Base-by-base conservation (phyloP, 2,113 vertebrate species). In the Semnornis frantzii region DNA sequence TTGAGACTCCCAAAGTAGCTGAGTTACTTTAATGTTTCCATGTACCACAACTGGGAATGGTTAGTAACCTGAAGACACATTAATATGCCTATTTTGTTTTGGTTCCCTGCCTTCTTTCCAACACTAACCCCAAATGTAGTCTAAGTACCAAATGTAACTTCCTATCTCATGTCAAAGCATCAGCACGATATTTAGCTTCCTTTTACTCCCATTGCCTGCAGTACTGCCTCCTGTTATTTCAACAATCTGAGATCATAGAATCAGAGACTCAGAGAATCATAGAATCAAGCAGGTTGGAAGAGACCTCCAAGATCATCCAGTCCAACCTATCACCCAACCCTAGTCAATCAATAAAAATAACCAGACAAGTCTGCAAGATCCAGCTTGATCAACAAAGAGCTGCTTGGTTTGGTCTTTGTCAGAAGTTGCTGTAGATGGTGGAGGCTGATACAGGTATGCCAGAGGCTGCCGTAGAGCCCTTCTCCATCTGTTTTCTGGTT, bases 81-180 rank as follows among this genome's bases (percentile, higher is more conserved):
- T 37, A 31, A 15, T n/a, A 18, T 69, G 2, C 12, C 8, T 52
- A 7, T 65, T 25, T 34, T 92, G 4, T 21, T 92, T 37, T 57
- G 42, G 5, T 39, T 12, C 34, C 34, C 10, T 59, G 6, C 10
- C 5, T 83, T 83, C 73, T 46, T 65, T 70, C 31, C 59, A 60
- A 3, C 0, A 0, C 39, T 71, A 37, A 83, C 6, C 10, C n/a
- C n/a, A 60, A 64, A 24, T 15, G 5, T 31, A 52, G 9, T 25
- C 25, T 66, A 62, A 70, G 30, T 39, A n/a, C 9, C 28, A 87
- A 71, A 62, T 1, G 1, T 65, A 55, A 79, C 14, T 16, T 37
- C 39, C 3, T 0, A 3, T 37, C 30, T 75, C 33, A 28, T 66
- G 87, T 84, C 78, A 46, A 80, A 89, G 48, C 10, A 31, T 4